Evolutionary conservation across 2,113 vertebrate species (phyloP).

Genomic region (Clarias magur): DNA sequence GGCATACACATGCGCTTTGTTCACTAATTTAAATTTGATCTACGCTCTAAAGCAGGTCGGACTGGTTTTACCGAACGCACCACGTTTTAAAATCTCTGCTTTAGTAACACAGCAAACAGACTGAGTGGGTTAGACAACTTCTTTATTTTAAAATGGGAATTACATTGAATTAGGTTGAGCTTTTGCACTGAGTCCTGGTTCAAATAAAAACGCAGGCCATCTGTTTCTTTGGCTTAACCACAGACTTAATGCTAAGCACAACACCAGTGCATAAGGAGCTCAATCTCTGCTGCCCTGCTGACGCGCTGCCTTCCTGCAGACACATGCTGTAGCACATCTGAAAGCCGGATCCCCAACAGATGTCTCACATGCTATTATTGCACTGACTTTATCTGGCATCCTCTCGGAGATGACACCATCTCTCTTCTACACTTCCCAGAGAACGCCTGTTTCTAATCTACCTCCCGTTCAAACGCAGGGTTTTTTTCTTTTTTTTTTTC

Average conservation of each 20-base stretch:
- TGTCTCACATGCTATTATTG: slow-evolving; percentile 3
- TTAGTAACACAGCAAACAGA: neutral
- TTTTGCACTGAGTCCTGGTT: neutral
- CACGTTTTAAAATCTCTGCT: neutral
- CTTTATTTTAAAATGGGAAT: neutral
- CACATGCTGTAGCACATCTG: slow-evolving; percentile 1
- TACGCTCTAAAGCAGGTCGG: neutral
- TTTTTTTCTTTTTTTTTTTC: neutral
- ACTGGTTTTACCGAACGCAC: slow-evolving; percentile 12
- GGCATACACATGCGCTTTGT: slow-evolving; percentile 62
- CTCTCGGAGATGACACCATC: slow-evolving; percentile 5
- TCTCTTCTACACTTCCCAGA: neutral
- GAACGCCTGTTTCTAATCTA: slow-evolving; percentile 5
- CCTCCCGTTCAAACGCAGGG: neutral
- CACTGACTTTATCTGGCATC: neutral
- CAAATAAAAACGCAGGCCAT: neutral
- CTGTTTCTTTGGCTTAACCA: neutral
- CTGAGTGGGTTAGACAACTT: neutral
- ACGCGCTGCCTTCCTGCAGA: neutral
- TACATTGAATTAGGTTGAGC: neutral
- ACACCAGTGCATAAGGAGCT: neutral
- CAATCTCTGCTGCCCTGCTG: neutral
- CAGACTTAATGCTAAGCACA: neutral
- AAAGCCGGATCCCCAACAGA: slow-evolving; percentile 1
- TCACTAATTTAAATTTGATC: slow-evolving; percentile 73